These are phyloP conservation scores for Myrmecobius fasciatus DNA, from an alignment of 2,113 vertebrate species.

Conservation along the genomic window DNA sequence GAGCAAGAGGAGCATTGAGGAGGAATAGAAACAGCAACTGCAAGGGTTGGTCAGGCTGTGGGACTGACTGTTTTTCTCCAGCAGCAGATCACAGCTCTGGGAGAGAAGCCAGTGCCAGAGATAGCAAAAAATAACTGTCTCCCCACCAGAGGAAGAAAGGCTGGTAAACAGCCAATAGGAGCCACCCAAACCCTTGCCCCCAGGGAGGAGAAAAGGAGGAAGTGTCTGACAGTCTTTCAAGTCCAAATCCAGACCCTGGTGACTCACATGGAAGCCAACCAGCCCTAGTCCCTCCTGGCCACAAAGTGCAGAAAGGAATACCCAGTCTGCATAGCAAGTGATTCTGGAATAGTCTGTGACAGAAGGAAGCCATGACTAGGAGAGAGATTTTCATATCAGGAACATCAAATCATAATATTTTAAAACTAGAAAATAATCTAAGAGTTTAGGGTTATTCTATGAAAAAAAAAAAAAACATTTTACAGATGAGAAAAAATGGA, in stretches of 20 bases:
- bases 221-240: neutral
- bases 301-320: neutral
- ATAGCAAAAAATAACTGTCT: conserved; percentile 5
- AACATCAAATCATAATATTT: neutral
- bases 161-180: neutral
- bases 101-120: neutral
- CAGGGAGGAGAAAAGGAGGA: neutral
- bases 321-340: neutral
- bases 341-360: neutral
- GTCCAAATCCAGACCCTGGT: neutral
- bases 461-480: neutral
- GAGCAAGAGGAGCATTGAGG: neutral
- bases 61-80: conserved; percentile 14
- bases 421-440: neutral
- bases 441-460: neutral
- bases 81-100: conserved; percentile 28
- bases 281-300: neutral
- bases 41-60: neutral
- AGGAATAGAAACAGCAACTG: neutral
- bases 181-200: neutral
- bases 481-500: neutral
- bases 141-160: neutral
- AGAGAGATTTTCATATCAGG: neutral
- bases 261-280: neutral
- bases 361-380: neutral